A percentile compares a stretch with the other conserved stretches of the same genome.
These are phyloP conservation scores for Astropecten irregularis DNA, from an alignment of 53 echinoderm and acorn worm species.

Conservation along the genomic window DNA sequence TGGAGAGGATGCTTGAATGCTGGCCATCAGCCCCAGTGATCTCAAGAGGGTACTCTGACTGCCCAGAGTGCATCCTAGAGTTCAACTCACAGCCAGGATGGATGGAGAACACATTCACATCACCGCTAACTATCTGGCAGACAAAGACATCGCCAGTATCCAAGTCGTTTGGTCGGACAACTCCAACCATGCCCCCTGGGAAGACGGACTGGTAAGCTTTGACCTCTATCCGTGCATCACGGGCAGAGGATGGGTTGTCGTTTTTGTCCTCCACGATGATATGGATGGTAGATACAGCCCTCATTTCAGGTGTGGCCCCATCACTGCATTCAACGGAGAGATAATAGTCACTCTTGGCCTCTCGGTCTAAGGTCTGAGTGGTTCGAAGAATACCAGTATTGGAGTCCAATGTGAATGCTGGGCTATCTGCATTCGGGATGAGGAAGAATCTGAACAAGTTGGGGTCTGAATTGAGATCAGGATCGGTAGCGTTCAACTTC, in stretches of 20 bases:
- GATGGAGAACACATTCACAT: slow-evolving; percentile 73
- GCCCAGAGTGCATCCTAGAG: slow-evolving; percentile 69
- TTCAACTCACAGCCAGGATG: slow-evolving; percentile 70
- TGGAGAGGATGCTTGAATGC: slow-evolving; percentile 73
- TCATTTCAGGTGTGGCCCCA: slow-evolving; percentile 77
- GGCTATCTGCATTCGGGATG: slow-evolving; percentile 54
- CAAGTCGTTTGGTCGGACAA: slow-evolving; percentile 79
- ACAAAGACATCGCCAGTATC: slow-evolving; percentile 81
- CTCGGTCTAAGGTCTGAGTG: slow-evolving; percentile 73
- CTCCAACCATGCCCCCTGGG: slow-evolving; percentile 79
- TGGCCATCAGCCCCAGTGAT: slow-evolving; percentile 84
- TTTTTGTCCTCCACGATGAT: slow-evolving; percentile 78
- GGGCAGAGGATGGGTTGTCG: slow-evolving; percentile 80
- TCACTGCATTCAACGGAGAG: slow-evolving; percentile 78
- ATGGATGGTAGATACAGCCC: slow-evolving; percentile 81
- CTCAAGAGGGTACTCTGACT: slow-evolving; percentile 52
- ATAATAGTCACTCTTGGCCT: slow-evolving; percentile 75
- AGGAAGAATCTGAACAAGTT: slow-evolving; percentile 69
- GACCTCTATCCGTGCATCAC: slow-evolving; percentile 92
- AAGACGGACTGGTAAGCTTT: slow-evolving; percentile 82
- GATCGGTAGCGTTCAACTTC: slow-evolving; percentile 86
- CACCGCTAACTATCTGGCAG: slow-evolving; percentile 76
- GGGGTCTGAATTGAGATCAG: slow-evolving; percentile 76
- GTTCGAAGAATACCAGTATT: slow-evolving; percentile 68
- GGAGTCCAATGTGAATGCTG: slow-evolving; percentile 63